Evolutionary conservation across 2,888 invertebrate genomes (phyloP).

Genomic region (Drosophila anceps): DNA sequence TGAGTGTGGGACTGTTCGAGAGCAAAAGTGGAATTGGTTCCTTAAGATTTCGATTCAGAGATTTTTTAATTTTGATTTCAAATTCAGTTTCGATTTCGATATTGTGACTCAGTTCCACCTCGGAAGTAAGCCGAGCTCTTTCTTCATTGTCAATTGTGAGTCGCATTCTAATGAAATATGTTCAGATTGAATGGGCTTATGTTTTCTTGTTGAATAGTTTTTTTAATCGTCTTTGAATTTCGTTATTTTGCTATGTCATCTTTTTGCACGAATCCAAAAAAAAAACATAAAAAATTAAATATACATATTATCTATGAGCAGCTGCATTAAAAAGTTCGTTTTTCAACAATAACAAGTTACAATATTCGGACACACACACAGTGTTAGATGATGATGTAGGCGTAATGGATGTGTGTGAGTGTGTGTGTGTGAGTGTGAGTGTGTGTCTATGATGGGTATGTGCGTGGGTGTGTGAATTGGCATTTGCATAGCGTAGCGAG

Average conservation of each 20-base stretch:
- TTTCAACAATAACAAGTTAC: conserved; percentile 60
- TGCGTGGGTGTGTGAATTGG: conserved; percentile 34
- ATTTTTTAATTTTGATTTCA: conserved; percentile 8
- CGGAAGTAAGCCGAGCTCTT: conserved; percentile 60
- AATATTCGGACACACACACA: conserved; percentile 24
- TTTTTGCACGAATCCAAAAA: conserved; percentile 58
- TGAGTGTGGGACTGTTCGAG: conserved; percentile 39
- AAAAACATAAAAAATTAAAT: conserved; percentile 24
- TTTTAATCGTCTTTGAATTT: conserved; percentile 59
- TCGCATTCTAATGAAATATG: conserved; percentile 52
- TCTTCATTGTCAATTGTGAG: conserved; percentile 52
- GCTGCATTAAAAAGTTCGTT: conserved; percentile 55
- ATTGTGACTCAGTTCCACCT: conserved; percentile 69
- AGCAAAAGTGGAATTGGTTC: conserved; percentile 27
- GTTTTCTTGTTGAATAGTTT: conserved; percentile 29
- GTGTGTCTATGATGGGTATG: conserved; percentile 27
- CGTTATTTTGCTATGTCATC: conserved; percentile 76
- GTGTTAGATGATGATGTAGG: conserved; percentile 33
- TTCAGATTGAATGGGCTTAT: conserved; percentile 21
- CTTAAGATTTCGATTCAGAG: neutral
- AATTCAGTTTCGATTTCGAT: neutral
- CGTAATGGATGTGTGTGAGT: conserved; percentile 28
- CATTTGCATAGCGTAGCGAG: conserved; percentile 46
- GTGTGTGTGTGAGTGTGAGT: neutral
- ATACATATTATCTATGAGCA: conserved; percentile 27